Evolutionary conservation across 1,140 invertebrate genomes (phyloP).

Genomic region (Drosophila mauritiana): DNA sequence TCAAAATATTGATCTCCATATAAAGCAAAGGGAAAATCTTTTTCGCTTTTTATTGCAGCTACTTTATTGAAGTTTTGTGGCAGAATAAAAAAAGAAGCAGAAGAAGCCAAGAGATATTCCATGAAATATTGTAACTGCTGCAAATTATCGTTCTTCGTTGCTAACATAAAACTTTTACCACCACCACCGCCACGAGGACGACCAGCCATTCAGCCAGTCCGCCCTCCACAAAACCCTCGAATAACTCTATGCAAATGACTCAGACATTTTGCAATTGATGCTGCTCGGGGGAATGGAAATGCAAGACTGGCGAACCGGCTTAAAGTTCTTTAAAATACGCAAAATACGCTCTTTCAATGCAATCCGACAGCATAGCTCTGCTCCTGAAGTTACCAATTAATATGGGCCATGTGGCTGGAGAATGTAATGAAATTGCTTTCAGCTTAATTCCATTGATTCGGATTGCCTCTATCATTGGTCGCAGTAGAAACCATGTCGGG

Average conservation of each 20-base stretch:
- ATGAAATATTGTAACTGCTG: constrained; percentile 64
- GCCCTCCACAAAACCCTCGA: constrained; percentile 12
- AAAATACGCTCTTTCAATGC: constrained; percentile 6
- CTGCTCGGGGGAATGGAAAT: constrained; percentile 40
- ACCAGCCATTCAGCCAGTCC: constrained; percentile 1
- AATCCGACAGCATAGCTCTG: neutral
- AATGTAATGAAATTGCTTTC: constrained; percentile 43
- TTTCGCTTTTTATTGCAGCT: constrained; percentile 45
- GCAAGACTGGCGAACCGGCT: constrained; percentile 26
- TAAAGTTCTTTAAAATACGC: constrained; percentile 37
- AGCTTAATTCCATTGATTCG: constrained; percentile 35
- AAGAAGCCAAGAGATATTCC: constrained; percentile 53
- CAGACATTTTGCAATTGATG: constrained; percentile 58
- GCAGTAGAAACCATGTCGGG: constrained; percentile 6
- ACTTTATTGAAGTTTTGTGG: constrained; percentile 56
- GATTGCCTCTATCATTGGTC: constrained; percentile 18
- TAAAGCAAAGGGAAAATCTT: constrained; percentile 45
- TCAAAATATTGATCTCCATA: constrained; percentile 44
- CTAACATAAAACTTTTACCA: constrained; percentile 65
- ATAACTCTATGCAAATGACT: constrained; percentile 56
- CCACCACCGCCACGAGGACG: constrained; percentile 2
- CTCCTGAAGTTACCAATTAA: constrained; percentile 31
- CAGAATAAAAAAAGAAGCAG: neutral
- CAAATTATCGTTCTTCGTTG: constrained; percentile 71
- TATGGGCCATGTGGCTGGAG: constrained; percentile 29